Evolutionary conservation across 2,888 invertebrate species (phyloP), one percentile per base, ranked within the genome.

Genomic region (Ophion obscuratus): DNA sequence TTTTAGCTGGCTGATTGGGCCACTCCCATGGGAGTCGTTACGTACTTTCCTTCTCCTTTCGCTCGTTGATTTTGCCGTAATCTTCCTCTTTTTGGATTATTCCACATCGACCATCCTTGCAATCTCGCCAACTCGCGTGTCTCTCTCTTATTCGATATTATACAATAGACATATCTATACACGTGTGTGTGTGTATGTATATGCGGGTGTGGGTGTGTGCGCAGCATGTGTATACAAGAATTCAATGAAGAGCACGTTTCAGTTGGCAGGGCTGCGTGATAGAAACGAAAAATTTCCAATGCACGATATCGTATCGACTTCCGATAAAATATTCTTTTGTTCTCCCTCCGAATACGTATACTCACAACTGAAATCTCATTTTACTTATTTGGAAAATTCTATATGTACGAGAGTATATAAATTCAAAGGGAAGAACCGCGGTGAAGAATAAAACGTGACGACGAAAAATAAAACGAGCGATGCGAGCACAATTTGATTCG

Each of bases 1-100:
- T 88, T 89, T 90, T 90, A 87, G 84, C 89, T 87, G 90, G 90
- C 91, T 93, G 93, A 93, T 93, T 92, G 93, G 93, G 89, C 88
- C 89, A 89, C 89, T 88, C 92, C 91, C 92, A 78, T 44, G 91
- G 91, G 93, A 92, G 91, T 91, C 92, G 91, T 93, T 92, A 90
- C 89, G 71, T 86, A 85, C 88, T 31, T 79, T 85, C 81, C 88
- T 81, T 76, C 67, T 59, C 78, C 66, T 84, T 89, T 90, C 84
- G 88, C 89, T 88, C 68, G 47, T 36, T 59, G 57, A 57, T 47
- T 71, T 31, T 17, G n/a, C 59, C 73, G 70, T 75, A 44, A 31
- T 62, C 71, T 24, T 80, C 57, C 14, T 68, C 40, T 71, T 81
- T 74, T 83, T 81, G 14, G 27, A 80, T 75, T 81, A 70, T 80